A percentile compares a stretch with the other conserved stretches of the same genome.
Conservation (phyloP, 2,888 invertebrate species). For the Andricus quercusramuli region DNA sequence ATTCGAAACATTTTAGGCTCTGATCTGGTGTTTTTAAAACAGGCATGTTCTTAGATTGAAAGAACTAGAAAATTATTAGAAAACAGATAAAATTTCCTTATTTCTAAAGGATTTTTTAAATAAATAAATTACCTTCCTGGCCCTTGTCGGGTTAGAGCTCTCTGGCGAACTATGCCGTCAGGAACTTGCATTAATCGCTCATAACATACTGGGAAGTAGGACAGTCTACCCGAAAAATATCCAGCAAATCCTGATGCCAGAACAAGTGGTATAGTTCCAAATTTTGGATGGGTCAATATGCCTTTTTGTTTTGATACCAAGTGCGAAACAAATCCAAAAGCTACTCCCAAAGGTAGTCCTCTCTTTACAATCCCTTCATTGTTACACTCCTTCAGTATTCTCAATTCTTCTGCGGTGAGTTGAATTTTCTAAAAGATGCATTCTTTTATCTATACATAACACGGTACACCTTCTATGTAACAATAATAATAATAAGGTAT, state of each 20-base stretch:
- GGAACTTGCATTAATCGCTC: conserved; percentile 44
- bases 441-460: not conserved
- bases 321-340: conserved; percentile 40
- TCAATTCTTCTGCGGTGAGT: conserved; percentile 54
- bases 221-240: conserved; percentile 50
- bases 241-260: conserved; percentile 43
- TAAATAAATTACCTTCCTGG: not conserved
- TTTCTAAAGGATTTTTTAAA: not conserved
- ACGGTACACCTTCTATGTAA: not conserved
- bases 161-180: conserved; percentile 46
- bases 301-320: conserved; percentile 35
- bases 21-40: too few relatives aligned
- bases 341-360: conserved; percentile 49
- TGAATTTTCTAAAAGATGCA: not conserved
- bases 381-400: conserved; percentile 48
- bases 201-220: conserved; percentile 44
- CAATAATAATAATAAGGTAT: not conserved
- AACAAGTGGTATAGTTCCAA: conserved; percentile 45
- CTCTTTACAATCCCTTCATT: conserved; percentile 47
- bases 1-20: too few relatives aligned
- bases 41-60: too few relatives aligned
- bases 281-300: conserved; percentile 7
- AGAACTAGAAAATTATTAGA: not conserved
- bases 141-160: conserved; percentile 17
- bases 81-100: too few relatives aligned